Percentiles rank a stretch among this genome's conserved stretches.
Evolutionary conservation across 2,888 invertebrate species (phyloP).

Genomic region (Serrognathus titanus): DNA sequence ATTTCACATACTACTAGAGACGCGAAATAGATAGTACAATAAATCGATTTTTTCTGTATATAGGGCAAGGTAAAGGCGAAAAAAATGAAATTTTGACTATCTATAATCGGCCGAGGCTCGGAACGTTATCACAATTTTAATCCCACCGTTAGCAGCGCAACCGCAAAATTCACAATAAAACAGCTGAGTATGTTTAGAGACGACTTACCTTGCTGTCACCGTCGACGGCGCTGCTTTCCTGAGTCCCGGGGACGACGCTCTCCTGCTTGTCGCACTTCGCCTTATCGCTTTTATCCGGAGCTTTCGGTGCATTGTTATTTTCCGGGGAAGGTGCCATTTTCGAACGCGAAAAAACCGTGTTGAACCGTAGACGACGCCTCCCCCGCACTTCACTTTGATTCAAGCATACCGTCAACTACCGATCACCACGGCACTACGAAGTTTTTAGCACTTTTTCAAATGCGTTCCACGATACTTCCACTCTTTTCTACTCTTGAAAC

Average conservation of each 20-base stretch:
- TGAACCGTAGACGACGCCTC: slow-evolving; percentile 6
- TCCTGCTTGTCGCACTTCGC: slow-evolving; percentile 51
- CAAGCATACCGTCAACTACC: no score
- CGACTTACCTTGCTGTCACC: slow-evolving; percentile 35
- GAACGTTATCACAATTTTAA: no score
- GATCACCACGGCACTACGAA: no score
- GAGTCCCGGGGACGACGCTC: slow-evolving; percentile 47
- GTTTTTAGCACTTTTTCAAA: no score
- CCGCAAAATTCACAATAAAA: not conserved
- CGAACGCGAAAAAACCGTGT: slow-evolving; percentile 10
- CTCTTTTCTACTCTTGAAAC: slow-evolving; percentile 35
- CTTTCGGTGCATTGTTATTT: slow-evolving; percentile 72
- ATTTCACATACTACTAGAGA: slow-evolving; percentile 23
- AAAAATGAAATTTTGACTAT: not conserved
- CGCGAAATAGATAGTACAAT: slow-evolving; percentile 21
- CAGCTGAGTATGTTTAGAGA: slow-evolving; percentile 11
- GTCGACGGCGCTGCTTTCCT: slow-evolving; percentile 43
- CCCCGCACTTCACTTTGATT: slow-evolving; percentile 1
- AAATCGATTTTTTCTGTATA: slow-evolving; percentile 25
- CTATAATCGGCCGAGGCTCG: no score
- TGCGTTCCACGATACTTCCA: no score
- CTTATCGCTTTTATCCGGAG: slow-evolving; percentile 62
- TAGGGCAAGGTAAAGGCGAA: slow-evolving; percentile 6
- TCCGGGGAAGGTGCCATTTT: slow-evolving; percentile 74
- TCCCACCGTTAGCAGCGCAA: no score